Evolutionary conservation across 2,113 vertebrate species (phyloP), one percentile per base, ranked within the genome.

Genomic region (Crotalus horridus): DNA sequence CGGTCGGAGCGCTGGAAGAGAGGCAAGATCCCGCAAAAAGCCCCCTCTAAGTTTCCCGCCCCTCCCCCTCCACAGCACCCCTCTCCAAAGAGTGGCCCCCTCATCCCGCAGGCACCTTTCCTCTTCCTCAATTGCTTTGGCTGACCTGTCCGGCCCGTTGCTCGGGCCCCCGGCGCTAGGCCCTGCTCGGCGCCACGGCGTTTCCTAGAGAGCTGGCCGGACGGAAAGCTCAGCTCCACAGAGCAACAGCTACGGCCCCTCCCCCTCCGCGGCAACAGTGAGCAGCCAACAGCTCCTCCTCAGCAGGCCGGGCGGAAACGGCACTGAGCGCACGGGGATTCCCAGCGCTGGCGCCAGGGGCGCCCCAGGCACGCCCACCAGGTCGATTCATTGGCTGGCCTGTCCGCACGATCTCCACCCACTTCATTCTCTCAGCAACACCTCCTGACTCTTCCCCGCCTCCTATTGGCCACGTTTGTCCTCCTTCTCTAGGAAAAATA

Each of bases 261-360:
- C 98, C 98, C 98, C 98, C 98, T 85, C 91, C n/a, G 81, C 94
- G 85, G 94, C 92, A 43, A 88, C 51, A 81, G 94, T 91, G 46
- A 93, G 43, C 74, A 10, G 74, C 88, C 92, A 86, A 54, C 88
- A 59, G 89, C 94, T 87, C 96, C 95, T 98, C 98, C 97, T 98
- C 97, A 96, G 96, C 99, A 98, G 98, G 98, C 98, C 98, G 97
- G 98, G 98, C 98, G 98, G 98, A 99, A 98, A 98, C 98, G 98
- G 98, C 98, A 98, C 98, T 98, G 98, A 97, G 97, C 95, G 97
- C 97, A 98, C 98, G 98, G 99, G 99, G 98, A 98, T 98, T 98
- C 98, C 98, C 97, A 89, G 96, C 95, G 97, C 96, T 97, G 97
- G 96, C 96, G 97, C 98, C 98, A 99, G 98, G 99, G 99, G 98